phyloP scores from a whole-genome alignment of 2,113 vertebrate genomes.

The Brachyhypopomus gauderio region DNA sequence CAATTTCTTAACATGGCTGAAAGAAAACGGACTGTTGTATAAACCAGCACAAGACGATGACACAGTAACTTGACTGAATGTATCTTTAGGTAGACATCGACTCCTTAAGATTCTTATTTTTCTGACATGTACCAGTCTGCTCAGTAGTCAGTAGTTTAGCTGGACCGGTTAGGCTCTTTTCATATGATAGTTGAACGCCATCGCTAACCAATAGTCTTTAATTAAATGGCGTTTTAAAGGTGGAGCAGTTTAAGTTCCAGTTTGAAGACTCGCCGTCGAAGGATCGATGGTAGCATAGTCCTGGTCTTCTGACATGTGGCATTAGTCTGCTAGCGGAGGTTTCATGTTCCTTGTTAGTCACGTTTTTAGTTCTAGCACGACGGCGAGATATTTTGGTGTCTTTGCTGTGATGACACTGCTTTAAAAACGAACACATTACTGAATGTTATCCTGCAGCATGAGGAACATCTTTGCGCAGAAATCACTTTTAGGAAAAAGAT shows the following conservation, averaged over 20 bases:
- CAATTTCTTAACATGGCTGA: slow-evolving; percentile 82
- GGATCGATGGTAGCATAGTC: background rate
- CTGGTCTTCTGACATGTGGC: background rate
- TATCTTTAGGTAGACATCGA: slow-evolving; percentile 76
- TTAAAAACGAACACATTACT: slow-evolving; percentile 16
- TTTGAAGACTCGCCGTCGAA: background rate
- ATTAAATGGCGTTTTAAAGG: background rate
- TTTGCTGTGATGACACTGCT: slow-evolving; percentile 10
- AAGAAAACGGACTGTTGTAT: slow-evolving; percentile 85
- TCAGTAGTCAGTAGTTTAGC: slow-evolving; percentile 34
- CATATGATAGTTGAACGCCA: slow-evolving; percentile 10
- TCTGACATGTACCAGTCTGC: slow-evolving; percentile 28
- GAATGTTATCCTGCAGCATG: slow-evolving; percentile 17
- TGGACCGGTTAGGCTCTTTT: slow-evolving; percentile 27
- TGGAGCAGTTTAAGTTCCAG: background rate
- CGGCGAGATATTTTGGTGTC: background rate
- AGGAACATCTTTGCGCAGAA: slow-evolving; percentile 19
- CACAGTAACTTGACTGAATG: slow-evolving; percentile 81
- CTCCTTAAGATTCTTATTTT: slow-evolving; percentile 63
- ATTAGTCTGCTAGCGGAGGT: slow-evolving; percentile 17
- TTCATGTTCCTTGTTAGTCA: slow-evolving; percentile 14
- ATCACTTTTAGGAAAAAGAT: background rate
- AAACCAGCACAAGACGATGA: slow-evolving; percentile 83
- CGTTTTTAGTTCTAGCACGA: slow-evolving; percentile 26
- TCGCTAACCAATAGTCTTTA: background rate